Evolutionary conservation across 1,140 invertebrate genomes (phyloP).

Genomic region (Papilio polyxenes): DNA sequence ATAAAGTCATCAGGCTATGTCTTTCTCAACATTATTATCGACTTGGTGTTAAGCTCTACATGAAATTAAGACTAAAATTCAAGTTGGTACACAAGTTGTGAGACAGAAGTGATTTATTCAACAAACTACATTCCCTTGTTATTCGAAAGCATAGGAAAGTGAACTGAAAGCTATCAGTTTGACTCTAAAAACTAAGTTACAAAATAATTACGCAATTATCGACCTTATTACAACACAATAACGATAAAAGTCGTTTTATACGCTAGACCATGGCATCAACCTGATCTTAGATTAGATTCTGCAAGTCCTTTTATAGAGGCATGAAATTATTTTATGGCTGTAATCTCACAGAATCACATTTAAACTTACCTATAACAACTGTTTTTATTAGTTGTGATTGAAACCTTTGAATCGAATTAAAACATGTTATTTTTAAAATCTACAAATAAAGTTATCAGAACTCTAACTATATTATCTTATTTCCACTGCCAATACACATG

Average conservation of each 20-base stretch:
- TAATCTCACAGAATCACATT: background rate
- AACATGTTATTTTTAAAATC: background rate
- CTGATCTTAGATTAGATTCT: constrained; percentile 22
- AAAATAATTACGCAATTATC: background rate
- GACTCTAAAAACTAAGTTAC: background rate
- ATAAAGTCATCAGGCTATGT: background rate
- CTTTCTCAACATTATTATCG: background rate
- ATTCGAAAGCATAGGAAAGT: constrained; percentile 34
- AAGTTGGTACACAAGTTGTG: background rate
- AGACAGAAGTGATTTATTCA: too few relatives aligned
- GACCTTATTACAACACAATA: background rate
- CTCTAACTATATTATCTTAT: background rate
- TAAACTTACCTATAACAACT: background rate
- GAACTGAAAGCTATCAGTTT: constrained; percentile 15
- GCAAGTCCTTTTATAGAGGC: constrained; percentile 7
- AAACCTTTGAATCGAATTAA: background rate
- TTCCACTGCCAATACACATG: too few relatives aligned
- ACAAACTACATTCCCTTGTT: constrained; percentile 9
- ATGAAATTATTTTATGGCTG: background rate
- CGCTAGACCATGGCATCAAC: background rate
- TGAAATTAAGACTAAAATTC: background rate
- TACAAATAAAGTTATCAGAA: background rate
- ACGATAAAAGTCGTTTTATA: background rate
- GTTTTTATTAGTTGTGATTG: background rate
- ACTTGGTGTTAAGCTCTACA: background rate